Base-by-base conservation (phyloP, 2,797 vertebrate genomes). In the Falco peregrinus region DNA sequence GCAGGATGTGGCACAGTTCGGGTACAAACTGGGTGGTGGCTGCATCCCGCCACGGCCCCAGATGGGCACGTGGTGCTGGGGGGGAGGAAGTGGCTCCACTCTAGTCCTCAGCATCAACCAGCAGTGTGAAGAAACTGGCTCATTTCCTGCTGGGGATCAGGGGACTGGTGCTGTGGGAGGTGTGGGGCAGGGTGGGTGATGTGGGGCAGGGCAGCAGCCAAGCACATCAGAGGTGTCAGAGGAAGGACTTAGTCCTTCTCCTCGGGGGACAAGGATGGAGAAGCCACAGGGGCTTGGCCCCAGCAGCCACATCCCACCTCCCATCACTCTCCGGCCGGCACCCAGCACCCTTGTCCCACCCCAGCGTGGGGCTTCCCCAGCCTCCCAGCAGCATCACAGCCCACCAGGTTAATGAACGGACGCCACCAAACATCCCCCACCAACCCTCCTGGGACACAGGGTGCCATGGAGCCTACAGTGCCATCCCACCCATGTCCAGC, bases 21-120 rank as follows among this genome's bases (percentile, higher is more conserved):
- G 73, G 69, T 73, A 69, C 53, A 78, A 61, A 65, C 54, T 56
- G 94, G 93, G 93, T 56, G 82, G 91, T 26, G 89, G 35, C 87
- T n/a, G 35, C 7, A 0, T 33, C 39, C 59, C 21, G 4, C 24
- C 29, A 1, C 6, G 8, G 68, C 51, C 31, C 6, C 2, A 3
- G 41, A 19, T 8, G 13, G 56, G 26, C 59, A 69, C 35, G 35
- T 33, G 76, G 79, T 21, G 51, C 71, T 0, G 5, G 31, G 48
- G 63, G 54, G 33, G 37, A 94, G 96, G 96, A 95, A 96, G 63
- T 47, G 47, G 74, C 78, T 89, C 51, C 2, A 33, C 43, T 56
- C 81, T 33, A 84, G 51, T 70, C 89, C 87, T 29, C 19, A 2
- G 22, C 48, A 6, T 43, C 81, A 51, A 61, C 18, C 50, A 1